Evolutionary conservation across 2,888 invertebrate genomes (phyloP).

Genomic region (Galeruca laticollis): DNA sequence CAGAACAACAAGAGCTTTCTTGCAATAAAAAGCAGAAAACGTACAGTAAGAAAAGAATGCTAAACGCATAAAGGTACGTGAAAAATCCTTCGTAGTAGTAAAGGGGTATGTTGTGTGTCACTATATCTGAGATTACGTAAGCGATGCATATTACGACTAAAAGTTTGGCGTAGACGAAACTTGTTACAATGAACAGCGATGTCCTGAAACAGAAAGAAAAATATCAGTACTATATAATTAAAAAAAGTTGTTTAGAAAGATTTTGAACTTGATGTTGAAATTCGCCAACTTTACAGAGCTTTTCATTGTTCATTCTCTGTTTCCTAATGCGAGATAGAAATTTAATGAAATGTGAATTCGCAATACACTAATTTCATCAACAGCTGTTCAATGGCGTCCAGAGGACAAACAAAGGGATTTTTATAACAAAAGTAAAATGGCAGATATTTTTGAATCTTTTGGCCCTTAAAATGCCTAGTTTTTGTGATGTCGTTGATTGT

Average conservation of each 20-base stretch:
- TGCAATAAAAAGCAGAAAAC: conserved; percentile 95
- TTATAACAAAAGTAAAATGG: too few species aligned
- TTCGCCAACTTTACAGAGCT: too few species aligned
- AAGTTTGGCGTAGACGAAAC: conserved; percentile 95
- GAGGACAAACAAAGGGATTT: too few species aligned
- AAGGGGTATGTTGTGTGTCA: conserved; percentile 90
- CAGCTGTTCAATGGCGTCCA: too few species aligned
- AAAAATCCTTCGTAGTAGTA: conserved; percentile 97
- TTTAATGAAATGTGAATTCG: too few species aligned
- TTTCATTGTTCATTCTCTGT: too few species aligned
- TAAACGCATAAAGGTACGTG: conserved; percentile 92
- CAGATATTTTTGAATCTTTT: too few species aligned
- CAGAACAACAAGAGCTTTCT: conserved; percentile 88
- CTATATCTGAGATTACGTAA: conserved; percentile 94
- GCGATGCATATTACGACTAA: conserved; percentile 94
- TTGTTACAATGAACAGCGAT: conserved; percentile 94
- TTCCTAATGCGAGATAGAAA: too few species aligned
- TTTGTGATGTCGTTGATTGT: too few species aligned
- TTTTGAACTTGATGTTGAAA: background rate
- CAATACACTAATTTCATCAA: too few species aligned
- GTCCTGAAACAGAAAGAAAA: conserved; percentile 76
- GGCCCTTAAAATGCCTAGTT: too few species aligned
- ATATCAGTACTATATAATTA: background rate
- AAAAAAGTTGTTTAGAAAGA: background rate
- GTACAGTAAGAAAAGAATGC: conserved; percentile 92